Conservation (phyloP, 2,888 invertebrate genomes). For the Smittia sp. region DNA sequence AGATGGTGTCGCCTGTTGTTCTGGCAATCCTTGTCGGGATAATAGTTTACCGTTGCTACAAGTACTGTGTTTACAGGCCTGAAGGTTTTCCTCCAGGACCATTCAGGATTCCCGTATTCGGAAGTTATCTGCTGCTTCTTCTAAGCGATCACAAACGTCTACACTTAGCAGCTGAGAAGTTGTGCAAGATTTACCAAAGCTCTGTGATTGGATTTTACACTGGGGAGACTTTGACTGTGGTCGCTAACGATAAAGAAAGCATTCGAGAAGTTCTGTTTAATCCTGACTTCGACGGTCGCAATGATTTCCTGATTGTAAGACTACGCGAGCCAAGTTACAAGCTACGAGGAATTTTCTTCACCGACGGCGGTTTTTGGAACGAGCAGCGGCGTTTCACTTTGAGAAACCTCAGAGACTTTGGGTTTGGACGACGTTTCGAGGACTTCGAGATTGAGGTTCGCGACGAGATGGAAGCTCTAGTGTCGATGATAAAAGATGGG, state of each 20-base stretch:
- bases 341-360: constrained; percentile 54
- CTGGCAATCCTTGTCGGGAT: constrained; percentile 48
- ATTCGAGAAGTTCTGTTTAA: constrained; percentile 60
- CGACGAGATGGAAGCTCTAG: constrained; percentile 54
- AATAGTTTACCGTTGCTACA: constrained; percentile 51
- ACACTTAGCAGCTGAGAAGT: constrained; percentile 55
- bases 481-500: constrained; percentile 55
- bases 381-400: constrained; percentile 66
- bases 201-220: constrained; percentile 61
- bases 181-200: constrained; percentile 60
- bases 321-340: constrained; percentile 55
- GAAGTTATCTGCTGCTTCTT: constrained; percentile 61
- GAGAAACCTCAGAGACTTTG: constrained; percentile 64
- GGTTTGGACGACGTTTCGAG: constrained; percentile 63
- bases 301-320: constrained; percentile 54
- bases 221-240: constrained; percentile 55
- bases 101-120: constrained; percentile 61
- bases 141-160: constrained; percentile 57
- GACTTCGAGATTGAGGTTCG: constrained; percentile 56
- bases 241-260: constrained; percentile 57
- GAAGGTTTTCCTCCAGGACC: constrained; percentile 63
- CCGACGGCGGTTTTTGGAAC: constrained; percentile 55
- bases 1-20: constrained; percentile 51
- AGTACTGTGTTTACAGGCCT: constrained; percentile 54
- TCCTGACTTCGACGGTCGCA: constrained; percentile 63